Base-by-base conservation (phyloP, 2,113 vertebrate species). In the Sialia sialis region DNA sequence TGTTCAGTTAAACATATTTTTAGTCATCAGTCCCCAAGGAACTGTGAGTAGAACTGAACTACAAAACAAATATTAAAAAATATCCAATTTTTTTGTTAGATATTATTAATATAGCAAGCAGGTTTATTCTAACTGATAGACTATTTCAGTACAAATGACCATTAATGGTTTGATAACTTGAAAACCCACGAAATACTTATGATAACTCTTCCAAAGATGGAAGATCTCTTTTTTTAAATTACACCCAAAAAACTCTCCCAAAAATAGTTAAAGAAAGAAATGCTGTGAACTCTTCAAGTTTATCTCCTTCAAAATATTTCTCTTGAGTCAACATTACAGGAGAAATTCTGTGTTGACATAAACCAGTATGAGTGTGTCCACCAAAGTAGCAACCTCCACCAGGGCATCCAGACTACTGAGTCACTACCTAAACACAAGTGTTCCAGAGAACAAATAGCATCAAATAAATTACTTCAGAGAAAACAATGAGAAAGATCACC, bases 1-100 rank as follows among this genome's bases (percentile, higher is more conserved):
- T 79, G 74, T 95, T 59, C 91, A 93, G 74, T 84, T 83, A 75
- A 84, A 89, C 29, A 36, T 92, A 89, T 89, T 95, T 94, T 93
- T 89, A 91, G 89, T 91, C 69, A 90, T 58, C 75, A 79, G 13
- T 82, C 87, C 69, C 70, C 18, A 55, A 95, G 87, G 78, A 95
- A 87, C 66, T 38, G 10, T 70, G 70, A 68, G 44, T 41, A 94
- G 34, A 87, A 79, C 3, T 76, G 54, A 91, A 82, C 70, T 85
- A 64, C 23, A 82, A 89, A 91, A 91, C 38, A 87, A 92, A 87
- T 49, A 70, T 6, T 6, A 1, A 41, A 59, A 75, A 51, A 44
- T 3, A 0, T 4, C 36, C 29, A 20, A 59, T 56, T 75, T 89
- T 46, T 29, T 46, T 89, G 30, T 76, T 87, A 79, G 30, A 76